Conservation (phyloP, 2,888 invertebrate genomes). For the Dilophus febrilis region DNA sequence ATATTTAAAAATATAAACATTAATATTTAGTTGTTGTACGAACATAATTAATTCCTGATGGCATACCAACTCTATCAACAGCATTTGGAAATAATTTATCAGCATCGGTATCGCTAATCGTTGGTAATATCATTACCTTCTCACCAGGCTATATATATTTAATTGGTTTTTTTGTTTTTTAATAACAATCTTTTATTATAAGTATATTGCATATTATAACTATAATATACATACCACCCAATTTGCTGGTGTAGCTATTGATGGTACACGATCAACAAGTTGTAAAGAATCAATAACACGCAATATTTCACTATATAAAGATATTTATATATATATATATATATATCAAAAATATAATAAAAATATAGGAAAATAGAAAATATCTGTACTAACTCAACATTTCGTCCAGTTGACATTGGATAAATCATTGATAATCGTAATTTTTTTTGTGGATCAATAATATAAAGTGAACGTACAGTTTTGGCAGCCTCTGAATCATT, state of each 20-base stretch:
- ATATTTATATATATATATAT: constrained; percentile 1
- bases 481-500: constrained; percentile 45
- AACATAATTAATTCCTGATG: constrained; percentile 59
- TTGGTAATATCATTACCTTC: constrained; percentile 65
- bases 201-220: no score
- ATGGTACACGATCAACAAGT: constrained; percentile 47
- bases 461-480: constrained; percentile 59
- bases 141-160: constrained; percentile 38
- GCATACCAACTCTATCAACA: constrained; percentile 47
- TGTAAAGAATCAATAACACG: constrained; percentile 71
- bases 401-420: constrained; percentile 71
- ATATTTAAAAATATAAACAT: no score
- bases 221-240: constrained; percentile 58
- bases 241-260: constrained; percentile 71
- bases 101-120: constrained; percentile 46
- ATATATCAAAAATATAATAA: neutral
- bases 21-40: constrained; percentile 51
- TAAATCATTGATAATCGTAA: constrained; percentile 67
- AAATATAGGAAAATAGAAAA: no score
- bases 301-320: constrained; percentile 51
- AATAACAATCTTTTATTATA: no score
- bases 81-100: constrained; percentile 50
- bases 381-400: constrained; percentile 58
- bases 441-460: constrained; percentile 64
- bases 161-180: neutral